Base-by-base conservation (phyloP, 1,140 invertebrate genomes). In the Pseudomyrmex concolor region DNA sequence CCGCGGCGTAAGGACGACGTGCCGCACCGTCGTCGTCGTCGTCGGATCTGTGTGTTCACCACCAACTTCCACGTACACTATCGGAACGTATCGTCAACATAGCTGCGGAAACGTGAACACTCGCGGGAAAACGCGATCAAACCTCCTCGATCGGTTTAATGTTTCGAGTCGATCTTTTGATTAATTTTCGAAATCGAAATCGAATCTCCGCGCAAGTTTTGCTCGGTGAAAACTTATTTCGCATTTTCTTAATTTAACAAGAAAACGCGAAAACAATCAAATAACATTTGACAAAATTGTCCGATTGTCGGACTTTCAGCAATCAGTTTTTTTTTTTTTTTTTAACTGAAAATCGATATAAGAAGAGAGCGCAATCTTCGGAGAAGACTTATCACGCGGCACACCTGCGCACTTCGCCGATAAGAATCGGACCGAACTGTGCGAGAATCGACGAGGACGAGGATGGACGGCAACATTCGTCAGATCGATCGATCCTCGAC, bases 401-500 rank as follows among this genome's bases (percentile, higher is more conserved):
- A 55, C 76, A 71, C 85, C 66, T 57, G 84, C 66, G 63, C 72
- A 86, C 87, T 87, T 64, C 68, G 15, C 17, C 66, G 88, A 89
- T 87, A 89, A 89, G 62, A 78, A 89, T 87, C 87, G 50, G 78
- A 55, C 57, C 77, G 77, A 87, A 89, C 88, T 54, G 76, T 82
- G 86, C 77, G 87, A 89, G 88, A 89, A 89, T 86, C 86, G 84
- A 83, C 87, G 86, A 88, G 73, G 81, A 86, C 57, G 54, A 73
- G 60, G 83, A 74, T 48, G 43, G 22, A 72, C 67, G 50, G 70
- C 48, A 82, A 72, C 78, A 51, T 83, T 84, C 77, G 84, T 84
- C 74, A 87, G 86, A 88, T 88, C 86, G 87, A 88, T 88, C 86
- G 86, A 50, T 76, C 72, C 43, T 72, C 81, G 34, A 15, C 25